phyloP scores from a whole-genome alignment of 2,888 invertebrate species.

The Rapana venosa region DNA sequence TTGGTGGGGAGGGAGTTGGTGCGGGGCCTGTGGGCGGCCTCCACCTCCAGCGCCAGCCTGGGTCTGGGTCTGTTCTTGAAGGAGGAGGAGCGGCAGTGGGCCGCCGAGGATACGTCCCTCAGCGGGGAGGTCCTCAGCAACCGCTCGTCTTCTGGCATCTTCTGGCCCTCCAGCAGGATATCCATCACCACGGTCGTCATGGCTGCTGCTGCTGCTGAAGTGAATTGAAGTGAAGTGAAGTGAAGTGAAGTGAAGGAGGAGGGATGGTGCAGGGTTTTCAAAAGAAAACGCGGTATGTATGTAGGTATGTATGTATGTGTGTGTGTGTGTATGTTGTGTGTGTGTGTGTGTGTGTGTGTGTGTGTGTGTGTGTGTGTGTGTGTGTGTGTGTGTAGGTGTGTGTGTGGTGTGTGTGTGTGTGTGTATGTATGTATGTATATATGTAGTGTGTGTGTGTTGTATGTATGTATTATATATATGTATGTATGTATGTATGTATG shows the following conservation, averaged over 20 bases:
- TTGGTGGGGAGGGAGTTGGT: conserved; percentile 55
- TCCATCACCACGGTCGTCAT: conserved; percentile 43
- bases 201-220: conserved; percentile 25
- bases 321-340: too few relatives aligned
- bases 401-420: too few relatives aligned
- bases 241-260: too few relatives aligned
- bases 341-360: too few relatives aligned
- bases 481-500: not conserved
- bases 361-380: too few relatives aligned
- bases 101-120: conserved; percentile 44
- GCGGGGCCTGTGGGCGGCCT: conserved; percentile 52
- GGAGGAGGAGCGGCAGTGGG: conserved; percentile 50
- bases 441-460: not conserved
- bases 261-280: not conserved
- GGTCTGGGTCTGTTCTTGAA: conserved; percentile 54
- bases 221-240: too few relatives aligned
- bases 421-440: too few relatives aligned
- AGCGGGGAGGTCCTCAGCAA: conserved; percentile 43
- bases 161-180: conserved; percentile 52
- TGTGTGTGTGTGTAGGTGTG: too few relatives aligned
- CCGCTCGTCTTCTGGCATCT: conserved; percentile 43
- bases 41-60: conserved; percentile 49
- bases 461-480: not conserved
- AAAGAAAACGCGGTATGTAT: not conserved
- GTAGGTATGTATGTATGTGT: not conserved